These are phyloP conservation scores for Diadophis punctatus DNA, from an alignment of 2,113 vertebrate genomes.

Conservation along the genomic window DNA sequence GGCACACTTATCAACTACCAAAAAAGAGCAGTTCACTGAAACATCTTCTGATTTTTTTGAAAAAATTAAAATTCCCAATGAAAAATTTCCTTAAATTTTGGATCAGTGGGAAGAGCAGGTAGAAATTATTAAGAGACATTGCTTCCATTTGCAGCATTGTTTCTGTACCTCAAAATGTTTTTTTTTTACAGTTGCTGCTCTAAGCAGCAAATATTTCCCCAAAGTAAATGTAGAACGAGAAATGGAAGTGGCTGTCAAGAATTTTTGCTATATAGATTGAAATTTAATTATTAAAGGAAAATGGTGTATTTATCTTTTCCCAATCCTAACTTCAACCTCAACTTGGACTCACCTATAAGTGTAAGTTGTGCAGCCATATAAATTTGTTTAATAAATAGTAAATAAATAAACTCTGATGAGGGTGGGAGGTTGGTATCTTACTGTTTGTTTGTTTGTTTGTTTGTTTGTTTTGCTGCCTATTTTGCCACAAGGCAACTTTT, in stretches of 20 bases:
- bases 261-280: not conserved
- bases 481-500: not conserved
- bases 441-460: not conserved
- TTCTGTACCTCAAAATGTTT: not conserved
- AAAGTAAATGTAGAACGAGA: not conserved
- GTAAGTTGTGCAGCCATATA: not conserved
- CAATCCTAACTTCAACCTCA: not conserved
- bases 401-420: not conserved
- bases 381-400: not conserved
- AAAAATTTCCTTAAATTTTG: not conserved
- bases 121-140: not conserved
- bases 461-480: not conserved
- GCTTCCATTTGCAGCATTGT: not conserved
- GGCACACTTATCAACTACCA: not conserved
- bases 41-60: not conserved
- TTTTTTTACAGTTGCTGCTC: not conserved
- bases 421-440: not conserved
- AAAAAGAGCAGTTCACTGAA: not conserved
- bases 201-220: not conserved
- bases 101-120: not conserved
- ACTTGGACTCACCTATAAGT: not conserved
- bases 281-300: not conserved
- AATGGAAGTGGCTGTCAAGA: not conserved
- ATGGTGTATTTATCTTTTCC: not conserved
- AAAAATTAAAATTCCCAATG: not conserved